phyloP scores from a whole-genome alignment of 1,140 invertebrate species.

The Anthonomus grandis region DNA sequence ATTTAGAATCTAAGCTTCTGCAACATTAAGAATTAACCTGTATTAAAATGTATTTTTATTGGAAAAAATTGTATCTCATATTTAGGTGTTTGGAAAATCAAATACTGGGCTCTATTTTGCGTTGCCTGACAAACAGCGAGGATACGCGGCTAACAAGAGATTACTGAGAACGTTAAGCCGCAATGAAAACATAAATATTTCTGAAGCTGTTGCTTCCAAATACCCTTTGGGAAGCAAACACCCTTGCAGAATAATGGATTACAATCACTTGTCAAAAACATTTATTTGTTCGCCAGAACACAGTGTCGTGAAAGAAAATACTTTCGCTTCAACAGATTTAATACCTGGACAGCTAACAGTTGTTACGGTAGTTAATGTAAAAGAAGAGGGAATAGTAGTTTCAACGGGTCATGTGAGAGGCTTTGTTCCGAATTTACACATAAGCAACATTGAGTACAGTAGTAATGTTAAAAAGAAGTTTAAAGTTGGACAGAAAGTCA shows the following conservation, averaged over 20 bases:
- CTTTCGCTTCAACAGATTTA: slow-evolving; percentile 53
- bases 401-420: slow-evolving; percentile 45
- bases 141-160: slow-evolving; percentile 54
- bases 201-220: slow-evolving; percentile 46
- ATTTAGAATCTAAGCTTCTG: too few species aligned
- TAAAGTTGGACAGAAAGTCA: slow-evolving; percentile 51
- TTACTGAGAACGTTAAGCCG: slow-evolving; percentile 23
- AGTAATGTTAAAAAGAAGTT: slow-evolving; percentile 42
- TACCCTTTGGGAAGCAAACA: slow-evolving; percentile 54
- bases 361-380: slow-evolving; percentile 48
- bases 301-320: slow-evolving; percentile 52
- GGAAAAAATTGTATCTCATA: neutral
- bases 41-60: neutral
- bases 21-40: too few species aligned
- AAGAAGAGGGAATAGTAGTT: slow-evolving; percentile 47
- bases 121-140: slow-evolving; percentile 52
- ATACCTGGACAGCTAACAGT: slow-evolving; percentile 53
- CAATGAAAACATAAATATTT: slow-evolving; percentile 36
- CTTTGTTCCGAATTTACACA: slow-evolving; percentile 43
- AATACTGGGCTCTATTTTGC: slow-evolving; percentile 55
- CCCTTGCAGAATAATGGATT: slow-evolving; percentile 57
- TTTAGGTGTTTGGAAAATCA: slow-evolving; percentile 50
- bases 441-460: slow-evolving; percentile 38
- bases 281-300: slow-evolving; percentile 60
- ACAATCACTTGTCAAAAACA: slow-evolving; percentile 55